phyloP scores from a whole-genome alignment of 1,140 invertebrate genomes.

The Ips nitidus region DNA sequence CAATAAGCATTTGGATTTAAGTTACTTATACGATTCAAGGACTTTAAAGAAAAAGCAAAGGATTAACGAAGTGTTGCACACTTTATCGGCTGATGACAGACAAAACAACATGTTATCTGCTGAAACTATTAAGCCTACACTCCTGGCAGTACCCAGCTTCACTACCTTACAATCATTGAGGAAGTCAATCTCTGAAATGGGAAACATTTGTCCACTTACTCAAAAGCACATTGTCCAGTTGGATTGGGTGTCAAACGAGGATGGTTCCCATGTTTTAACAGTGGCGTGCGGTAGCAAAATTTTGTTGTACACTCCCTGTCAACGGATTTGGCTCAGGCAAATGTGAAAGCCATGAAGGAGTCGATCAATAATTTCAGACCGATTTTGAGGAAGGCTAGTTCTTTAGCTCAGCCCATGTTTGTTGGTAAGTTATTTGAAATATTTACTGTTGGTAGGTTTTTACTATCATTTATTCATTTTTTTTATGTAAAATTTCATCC shows the following conservation, averaged over 20 bases:
- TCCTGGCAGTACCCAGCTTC: slow-evolving; percentile 88
- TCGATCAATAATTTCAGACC: slow-evolving; percentile 65
- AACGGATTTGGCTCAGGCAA: slow-evolving; percentile 86
- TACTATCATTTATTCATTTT: neutral
- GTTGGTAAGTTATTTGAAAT: slow-evolving; percentile 41
- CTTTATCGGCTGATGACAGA: slow-evolving; percentile 59
- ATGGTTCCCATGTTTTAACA: slow-evolving; percentile 96
- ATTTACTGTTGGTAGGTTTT: neutral
- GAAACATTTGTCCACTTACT: slow-evolving; percentile 84
- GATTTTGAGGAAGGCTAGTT: slow-evolving; percentile 83
- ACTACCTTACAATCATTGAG: slow-evolving; percentile 87
- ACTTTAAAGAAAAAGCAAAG: slow-evolving; percentile 77
- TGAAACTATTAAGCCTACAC: slow-evolving; percentile 69
- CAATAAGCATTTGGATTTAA: slow-evolving; percentile 77
- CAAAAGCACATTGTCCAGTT: slow-evolving; percentile 90
- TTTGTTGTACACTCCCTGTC: slow-evolving; percentile 83
- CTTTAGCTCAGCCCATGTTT: slow-evolving; percentile 79
- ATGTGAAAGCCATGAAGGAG: slow-evolving; percentile 71
- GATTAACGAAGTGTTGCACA: slow-evolving; percentile 69
- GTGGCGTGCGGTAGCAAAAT: slow-evolving; percentile 94
- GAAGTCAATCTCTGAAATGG: slow-evolving; percentile 87
- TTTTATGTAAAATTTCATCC: slow-evolving; percentile 4
- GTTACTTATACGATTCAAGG: slow-evolving; percentile 79
- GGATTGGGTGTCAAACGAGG: slow-evolving; percentile 99
- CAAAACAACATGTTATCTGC: slow-evolving; percentile 57